A percentile compares a stretch with the other conserved stretches of the same genome.
These are phyloP conservation scores for Crocidura indochinensis DNA, from an alignment of 2,797 vertebrate genomes.

Conservation along the genomic window DNA sequence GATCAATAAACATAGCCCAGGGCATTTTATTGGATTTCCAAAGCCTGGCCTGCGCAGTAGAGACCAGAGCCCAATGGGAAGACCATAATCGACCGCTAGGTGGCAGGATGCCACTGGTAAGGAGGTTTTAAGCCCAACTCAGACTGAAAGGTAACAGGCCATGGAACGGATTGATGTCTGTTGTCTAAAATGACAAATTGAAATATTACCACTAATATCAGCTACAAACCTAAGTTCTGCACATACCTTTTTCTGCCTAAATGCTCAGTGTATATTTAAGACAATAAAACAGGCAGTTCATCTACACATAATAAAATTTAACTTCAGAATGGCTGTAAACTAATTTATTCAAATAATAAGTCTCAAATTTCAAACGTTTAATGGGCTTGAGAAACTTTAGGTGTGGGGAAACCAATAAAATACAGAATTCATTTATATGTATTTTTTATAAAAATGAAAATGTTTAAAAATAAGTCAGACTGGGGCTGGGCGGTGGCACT, in stretches of 20 bases:
- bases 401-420: background rate
- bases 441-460: slow-evolving; percentile 41
- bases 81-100: slow-evolving; percentile 83
- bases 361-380: background rate
- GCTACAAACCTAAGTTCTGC: background rate
- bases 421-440: background rate
- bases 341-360: background rate
- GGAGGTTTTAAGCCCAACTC: background rate
- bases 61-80: background rate
- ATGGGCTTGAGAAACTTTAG: slow-evolving; percentile 19
- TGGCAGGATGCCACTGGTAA: slow-evolving; percentile 86
- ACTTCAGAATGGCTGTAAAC: background rate
- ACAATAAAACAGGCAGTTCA: background rate
- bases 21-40: background rate
- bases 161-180: rapidly evolving
- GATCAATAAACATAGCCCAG: background rate
- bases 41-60: background rate
- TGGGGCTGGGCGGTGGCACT: no score
- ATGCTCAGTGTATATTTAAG: slow-evolving; percentile 9
- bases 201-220: background rate
- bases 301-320: background rate
- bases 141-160: rapidly evolving
- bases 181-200: background rate
- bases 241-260: slow-evolving; percentile 15
- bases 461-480: background rate